Evolutionary conservation across 2,888 invertebrate genomes (phyloP).

Genomic region (Catotricha subobsoleta): DNA sequence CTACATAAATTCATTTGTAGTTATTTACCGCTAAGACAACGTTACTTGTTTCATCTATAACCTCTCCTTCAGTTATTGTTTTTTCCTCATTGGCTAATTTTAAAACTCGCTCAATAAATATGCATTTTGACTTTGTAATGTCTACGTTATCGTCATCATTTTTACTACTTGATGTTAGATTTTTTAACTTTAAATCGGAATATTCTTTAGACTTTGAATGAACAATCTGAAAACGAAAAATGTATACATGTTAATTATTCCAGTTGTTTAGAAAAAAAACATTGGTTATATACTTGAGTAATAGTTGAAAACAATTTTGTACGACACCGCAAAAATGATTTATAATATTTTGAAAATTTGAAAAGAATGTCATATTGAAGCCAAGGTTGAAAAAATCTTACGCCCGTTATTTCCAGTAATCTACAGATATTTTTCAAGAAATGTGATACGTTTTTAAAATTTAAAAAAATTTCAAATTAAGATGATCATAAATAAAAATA

Average conservation of each 20-base stretch:
- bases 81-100: constrained; percentile 3
- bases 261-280: neutral
- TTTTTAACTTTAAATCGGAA: neutral
- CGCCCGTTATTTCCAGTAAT: neutral
- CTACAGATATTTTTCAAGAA: neutral
- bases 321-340: neutral
- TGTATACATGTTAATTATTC: neutral
- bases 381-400: constrained; percentile 4
- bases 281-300: neutral
- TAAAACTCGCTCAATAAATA: constrained; percentile 5
- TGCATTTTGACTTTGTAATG: neutral
- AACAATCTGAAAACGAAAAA: neutral
- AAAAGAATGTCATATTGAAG: neutral
- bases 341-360: neutral
- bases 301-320: neutral
- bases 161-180: neutral
- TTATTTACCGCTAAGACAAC: constrained; percentile 1
- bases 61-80: neutral
- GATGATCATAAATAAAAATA: neutral
- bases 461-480: neutral
- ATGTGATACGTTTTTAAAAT: neutral
- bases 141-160: neutral
- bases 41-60: neutral
- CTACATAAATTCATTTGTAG: neutral
- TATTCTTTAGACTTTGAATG: neutral